A percentile compares a stretch with the other conserved stretches of the same genome.
Conservation (phyloP, 1,140 invertebrate genomes). For the Drosophila lowei region DNA sequence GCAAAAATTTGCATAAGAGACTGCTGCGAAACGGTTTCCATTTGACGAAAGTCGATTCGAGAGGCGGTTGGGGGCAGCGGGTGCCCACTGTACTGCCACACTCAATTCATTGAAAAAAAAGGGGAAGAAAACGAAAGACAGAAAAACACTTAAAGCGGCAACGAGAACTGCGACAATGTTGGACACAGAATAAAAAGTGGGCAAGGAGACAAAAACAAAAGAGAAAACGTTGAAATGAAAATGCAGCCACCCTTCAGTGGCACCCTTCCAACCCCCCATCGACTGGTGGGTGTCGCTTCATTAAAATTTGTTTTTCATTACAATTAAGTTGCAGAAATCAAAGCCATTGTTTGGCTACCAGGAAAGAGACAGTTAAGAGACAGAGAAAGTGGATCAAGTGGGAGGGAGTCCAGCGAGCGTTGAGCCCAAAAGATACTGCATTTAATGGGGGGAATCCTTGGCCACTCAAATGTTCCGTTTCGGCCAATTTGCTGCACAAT, state of each 20-base stretch:
- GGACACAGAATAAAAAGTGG: conserved; percentile 16
- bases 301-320: conserved; percentile 75
- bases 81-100: conserved; percentile 33
- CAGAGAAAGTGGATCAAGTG: too few relatives aligned
- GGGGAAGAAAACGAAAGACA: neutral
- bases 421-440: neutral
- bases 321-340: conserved; percentile 71
- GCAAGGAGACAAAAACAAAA: conserved; percentile 12
- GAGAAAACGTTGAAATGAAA: conserved; percentile 53
- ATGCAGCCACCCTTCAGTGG: conserved; percentile 8
- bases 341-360: conserved; percentile 43
- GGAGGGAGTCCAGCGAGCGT: neutral
- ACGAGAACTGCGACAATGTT: conserved; percentile 49
- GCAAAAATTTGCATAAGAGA: conserved; percentile 46
- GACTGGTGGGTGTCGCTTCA: conserved; percentile 39
- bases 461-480: conserved; percentile 11
- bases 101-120: conserved; percentile 65
- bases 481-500: conserved; percentile 31
- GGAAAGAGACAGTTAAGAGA: too few relatives aligned
- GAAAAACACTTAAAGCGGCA: conserved; percentile 69
- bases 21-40: conserved; percentile 54
- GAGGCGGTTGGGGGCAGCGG: neutral
- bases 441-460: neutral
- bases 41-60: conserved; percentile 57
- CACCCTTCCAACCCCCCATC: neutral